Base-by-base conservation (phyloP, 2,888 invertebrate genomes). In the Empis stercorea region DNA sequence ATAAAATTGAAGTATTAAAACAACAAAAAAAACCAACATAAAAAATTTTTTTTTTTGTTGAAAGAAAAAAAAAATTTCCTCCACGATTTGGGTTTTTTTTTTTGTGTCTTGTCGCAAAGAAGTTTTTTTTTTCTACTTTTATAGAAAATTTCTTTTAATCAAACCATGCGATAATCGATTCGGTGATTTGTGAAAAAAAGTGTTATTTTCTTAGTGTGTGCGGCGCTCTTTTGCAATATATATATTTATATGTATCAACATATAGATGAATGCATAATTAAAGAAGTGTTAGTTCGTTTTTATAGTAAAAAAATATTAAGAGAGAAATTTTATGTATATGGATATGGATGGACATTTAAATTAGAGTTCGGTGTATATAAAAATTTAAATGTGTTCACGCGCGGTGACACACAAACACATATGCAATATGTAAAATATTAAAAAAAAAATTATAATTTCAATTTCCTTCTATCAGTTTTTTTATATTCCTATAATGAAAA, bases 371-470 rank as follows among this genome's bases (percentile, higher is more conserved):
- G 41, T 43, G n/a, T n/a, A n/a, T n/a, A n/a, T n/a, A 13, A 32
- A 6, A 36, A 9, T 36, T n/a, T 36, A 32, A 30, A 41, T 44
- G 43, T 45, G 56, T 52, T 51, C 52, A 54, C 52, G 53, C 55
- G 56, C 55, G 54, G 52, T 56, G 54, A 56, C 56, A 55, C 52
- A 56, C 56, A 56, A 56, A 55, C 52, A 56, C 56, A 49, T 47
- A 23, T 44, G 43, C 48, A 52, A 52, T 53, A 54, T 54, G 51
- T 54, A 53, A 54, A 54, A 45, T 48, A 49, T 41, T 45, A 40
- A 52, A 51, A 51, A 51, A 50, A 49, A 51, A 52, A 48, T n/a
- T n/a, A n/a, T n/a, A n/a, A n/a, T n/a, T n/a, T n/a, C n/a, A n/a
- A n/a, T 53, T 46, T 46, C 34, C 15, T 44, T 36, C 14, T 30